Evolutionary conservation across 2,797 vertebrate species (phyloP).

Genomic region (Momotus momota): DNA sequence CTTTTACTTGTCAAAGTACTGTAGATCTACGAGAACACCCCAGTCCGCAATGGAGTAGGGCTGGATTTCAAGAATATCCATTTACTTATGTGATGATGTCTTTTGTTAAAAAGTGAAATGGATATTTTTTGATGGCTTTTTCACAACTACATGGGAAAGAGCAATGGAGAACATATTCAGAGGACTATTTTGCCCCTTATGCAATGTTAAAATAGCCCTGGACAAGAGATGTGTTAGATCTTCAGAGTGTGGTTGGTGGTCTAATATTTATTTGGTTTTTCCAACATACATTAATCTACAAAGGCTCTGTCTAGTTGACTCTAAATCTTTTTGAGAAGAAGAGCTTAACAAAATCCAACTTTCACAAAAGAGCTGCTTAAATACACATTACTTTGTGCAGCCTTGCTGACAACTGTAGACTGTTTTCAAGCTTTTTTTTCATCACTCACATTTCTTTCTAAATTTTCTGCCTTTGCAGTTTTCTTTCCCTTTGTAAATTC

Average conservation of each 20-base stretch:
- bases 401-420: conserved; percentile 22
- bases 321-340: conserved; percentile 21
- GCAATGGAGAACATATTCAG: background rate
- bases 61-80: background rate
- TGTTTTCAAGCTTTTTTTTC: conserved; percentile 44
- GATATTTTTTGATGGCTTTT: background rate
- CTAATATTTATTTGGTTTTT: conserved; percentile 41
- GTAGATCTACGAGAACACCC: background rate
- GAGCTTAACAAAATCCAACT: conserved; percentile 27
- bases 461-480: conserved; percentile 16
- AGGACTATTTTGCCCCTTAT: background rate
- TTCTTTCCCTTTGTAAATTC: background rate
- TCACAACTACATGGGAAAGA: background rate
- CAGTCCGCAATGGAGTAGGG: background rate
- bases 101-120: background rate
- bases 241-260: background rate
- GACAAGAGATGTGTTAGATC: background rate
- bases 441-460: background rate
- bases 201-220: background rate
- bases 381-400: conserved; percentile 41
- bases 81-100: background rate
- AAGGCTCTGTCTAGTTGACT: conserved; percentile 18
- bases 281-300: conserved; percentile 7
- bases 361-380: conserved; percentile 35
- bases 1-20: background rate